Conservation (phyloP, 2,888 invertebrate genomes). For the Schizotus pectinicornis region DNA sequence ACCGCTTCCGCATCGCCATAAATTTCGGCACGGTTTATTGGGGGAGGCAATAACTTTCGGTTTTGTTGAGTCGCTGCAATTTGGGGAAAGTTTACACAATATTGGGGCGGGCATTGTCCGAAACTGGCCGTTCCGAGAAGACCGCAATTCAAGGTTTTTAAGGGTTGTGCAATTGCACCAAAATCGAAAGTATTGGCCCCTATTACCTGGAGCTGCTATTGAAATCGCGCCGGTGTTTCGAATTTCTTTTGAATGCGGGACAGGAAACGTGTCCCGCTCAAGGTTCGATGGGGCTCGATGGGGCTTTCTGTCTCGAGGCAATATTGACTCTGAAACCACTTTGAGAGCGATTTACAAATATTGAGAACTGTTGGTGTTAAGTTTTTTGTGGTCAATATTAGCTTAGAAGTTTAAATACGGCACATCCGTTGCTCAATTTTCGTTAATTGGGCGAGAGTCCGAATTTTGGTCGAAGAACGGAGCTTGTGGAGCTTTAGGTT, state of each 20-base stretch:
- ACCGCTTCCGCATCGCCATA: neutral
- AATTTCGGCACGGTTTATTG: neutral
- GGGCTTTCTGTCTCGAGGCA: no score
- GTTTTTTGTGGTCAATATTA: neutral
- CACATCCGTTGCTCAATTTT: neutral
- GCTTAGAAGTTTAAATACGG: neutral
- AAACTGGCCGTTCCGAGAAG: neutral
- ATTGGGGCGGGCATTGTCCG: neutral
- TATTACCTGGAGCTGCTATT: no score
- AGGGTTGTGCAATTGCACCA: conserved; percentile 8
- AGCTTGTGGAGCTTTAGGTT: neutral
- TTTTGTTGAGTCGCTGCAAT: neutral
- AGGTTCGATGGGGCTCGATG: neutral
- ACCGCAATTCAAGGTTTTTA: no score
- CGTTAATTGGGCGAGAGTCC: neutral
- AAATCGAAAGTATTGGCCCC: conserved; percentile 3
- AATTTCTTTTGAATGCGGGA: neutral
- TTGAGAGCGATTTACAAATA: conserved; percentile 2
- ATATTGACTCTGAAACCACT: conserved; percentile 4
- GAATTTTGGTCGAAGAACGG: conserved; percentile 18
- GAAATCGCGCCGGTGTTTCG: neutral
- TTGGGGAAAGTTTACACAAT: conserved; percentile 13
- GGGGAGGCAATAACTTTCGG: no score
- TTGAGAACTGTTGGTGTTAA: conserved; percentile 3
- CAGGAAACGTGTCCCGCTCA: neutral